phyloP scores from a whole-genome alignment of 2,113 vertebrate species.

The Petromus typicus region DNA sequence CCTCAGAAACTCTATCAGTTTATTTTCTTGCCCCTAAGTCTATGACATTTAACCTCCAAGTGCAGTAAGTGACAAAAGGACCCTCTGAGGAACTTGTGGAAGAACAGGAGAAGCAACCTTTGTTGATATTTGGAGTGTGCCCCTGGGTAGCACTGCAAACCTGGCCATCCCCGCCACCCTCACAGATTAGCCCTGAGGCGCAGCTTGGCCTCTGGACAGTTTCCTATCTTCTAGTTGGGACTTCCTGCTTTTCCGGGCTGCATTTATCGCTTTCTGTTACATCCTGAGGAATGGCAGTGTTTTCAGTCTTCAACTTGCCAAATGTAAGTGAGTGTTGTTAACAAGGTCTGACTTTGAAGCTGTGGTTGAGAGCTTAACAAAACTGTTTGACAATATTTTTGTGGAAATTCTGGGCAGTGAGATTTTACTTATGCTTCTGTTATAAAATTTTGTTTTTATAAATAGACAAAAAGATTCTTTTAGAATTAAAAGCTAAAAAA shows the following conservation, averaged over 20 bases:
- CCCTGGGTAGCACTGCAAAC: accelerated
- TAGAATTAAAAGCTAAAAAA: not conserved
- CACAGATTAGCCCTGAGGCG: not conserved
- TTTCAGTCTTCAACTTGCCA: not conserved
- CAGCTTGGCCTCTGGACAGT: accelerated
- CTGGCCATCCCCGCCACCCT: not conserved
- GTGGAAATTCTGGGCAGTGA: not conserved
- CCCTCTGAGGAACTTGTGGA: not conserved
- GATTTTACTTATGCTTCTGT: not conserved
- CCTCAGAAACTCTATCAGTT: not conserved
- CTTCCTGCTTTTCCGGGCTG: not conserved
- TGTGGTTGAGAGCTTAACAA: not conserved
- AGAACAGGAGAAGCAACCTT: not conserved
- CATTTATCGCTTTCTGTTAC: not conserved
- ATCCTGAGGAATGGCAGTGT: not conserved
- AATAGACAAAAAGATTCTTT: not conserved
- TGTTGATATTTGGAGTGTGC: not conserved
- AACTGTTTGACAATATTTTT: not conserved
- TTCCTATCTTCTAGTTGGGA: not conserved
- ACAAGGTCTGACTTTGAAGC: not conserved
- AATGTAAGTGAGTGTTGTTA: not conserved
- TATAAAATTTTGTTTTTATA: conserved; percentile 19
- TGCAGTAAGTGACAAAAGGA: not conserved
- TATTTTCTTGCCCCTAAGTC: not conserved
- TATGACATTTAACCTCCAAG: not conserved